Percentiles rank a stretch among this genome's conserved stretches.
These are phyloP conservation scores for Abramis brama DNA, from an alignment of 2,113 vertebrate genomes.

Conservation along the genomic window DNA sequence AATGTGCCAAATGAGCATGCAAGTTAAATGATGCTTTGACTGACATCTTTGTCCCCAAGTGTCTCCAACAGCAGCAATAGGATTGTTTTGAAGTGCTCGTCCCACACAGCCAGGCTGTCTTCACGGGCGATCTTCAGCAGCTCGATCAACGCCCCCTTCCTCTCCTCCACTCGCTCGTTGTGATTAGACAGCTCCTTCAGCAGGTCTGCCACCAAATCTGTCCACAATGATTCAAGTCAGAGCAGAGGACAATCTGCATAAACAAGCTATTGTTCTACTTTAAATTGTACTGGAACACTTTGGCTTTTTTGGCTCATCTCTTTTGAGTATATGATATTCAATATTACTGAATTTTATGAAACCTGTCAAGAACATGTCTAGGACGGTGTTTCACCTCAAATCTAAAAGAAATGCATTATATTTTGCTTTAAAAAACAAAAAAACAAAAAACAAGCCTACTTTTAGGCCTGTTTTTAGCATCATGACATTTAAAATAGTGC, in stretches of 20 bases:
- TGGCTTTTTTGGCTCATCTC: neutral
- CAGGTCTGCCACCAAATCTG: conserved; percentile 94
- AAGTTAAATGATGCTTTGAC: neutral
- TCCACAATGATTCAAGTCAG: conserved; percentile 81
- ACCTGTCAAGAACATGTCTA: neutral
- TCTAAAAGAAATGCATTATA: too few species aligned
- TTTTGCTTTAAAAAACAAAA: too few species aligned
- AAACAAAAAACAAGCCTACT: too few species aligned
- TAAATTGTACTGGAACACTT: neutral
- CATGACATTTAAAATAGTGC: too few species aligned
- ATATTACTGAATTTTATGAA: neutral
- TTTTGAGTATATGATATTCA: neutral
- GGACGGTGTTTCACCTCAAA: neutral
- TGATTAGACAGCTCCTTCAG: conserved; percentile 98
- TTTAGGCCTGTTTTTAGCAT: too few species aligned
- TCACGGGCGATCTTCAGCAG: conserved; percentile 95
- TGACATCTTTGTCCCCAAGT: conserved; percentile 94
- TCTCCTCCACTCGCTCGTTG: conserved; percentile 93
- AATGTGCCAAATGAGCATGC: neutral
- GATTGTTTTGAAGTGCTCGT: conserved; percentile 98
- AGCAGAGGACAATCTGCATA: conserved; percentile 36
- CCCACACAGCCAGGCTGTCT: conserved; percentile 94
- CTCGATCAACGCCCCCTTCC: conserved; percentile 92
- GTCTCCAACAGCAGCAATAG: conserved; percentile 95
- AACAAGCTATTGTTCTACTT: neutral